phyloP scores from a whole-genome alignment of 2,797 vertebrate genomes.

The Pogonophryne albipinna region DNA sequence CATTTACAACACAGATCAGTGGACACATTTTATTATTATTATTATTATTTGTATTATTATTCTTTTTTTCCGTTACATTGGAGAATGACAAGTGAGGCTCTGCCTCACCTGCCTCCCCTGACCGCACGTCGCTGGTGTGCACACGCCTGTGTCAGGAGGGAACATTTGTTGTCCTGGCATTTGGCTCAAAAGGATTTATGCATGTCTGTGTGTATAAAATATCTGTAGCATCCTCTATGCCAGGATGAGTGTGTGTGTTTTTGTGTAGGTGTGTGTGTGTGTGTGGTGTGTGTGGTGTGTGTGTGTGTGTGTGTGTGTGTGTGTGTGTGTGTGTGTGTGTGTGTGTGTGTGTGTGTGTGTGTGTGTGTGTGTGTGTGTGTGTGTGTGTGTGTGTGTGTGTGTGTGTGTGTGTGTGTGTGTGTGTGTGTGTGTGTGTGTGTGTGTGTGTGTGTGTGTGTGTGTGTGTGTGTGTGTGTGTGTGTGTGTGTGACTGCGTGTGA shows the following conservation, averaged over 20 bases:
- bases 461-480: conserved; percentile 30
- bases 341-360: conserved; percentile 32
- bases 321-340: conserved; percentile 38
- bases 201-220: conserved; percentile 57
- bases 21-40: too few species aligned
- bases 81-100: too few species aligned
- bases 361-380: conserved; percentile 31
- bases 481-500: conserved; percentile 34
- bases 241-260: conserved; percentile 29
- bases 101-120: too few species aligned
- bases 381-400: conserved; percentile 38
- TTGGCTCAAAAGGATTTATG: conserved; percentile 66
- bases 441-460: conserved; percentile 33
- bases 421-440: conserved; percentile 36
- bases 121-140: too few species aligned
- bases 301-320: conserved; percentile 31
- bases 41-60: too few species aligned
- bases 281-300: conserved; percentile 38
- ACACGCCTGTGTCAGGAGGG: conserved; percentile 47
- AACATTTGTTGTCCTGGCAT: conserved; percentile 69
- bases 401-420: conserved; percentile 32
- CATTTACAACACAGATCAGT: too few species aligned
- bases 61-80: too few species aligned
- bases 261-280: conserved; percentile 31
- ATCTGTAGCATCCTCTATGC: conserved; percentile 53